Conservation (phyloP, 2,113 vertebrate species). For the Hassar affinis region DNA sequence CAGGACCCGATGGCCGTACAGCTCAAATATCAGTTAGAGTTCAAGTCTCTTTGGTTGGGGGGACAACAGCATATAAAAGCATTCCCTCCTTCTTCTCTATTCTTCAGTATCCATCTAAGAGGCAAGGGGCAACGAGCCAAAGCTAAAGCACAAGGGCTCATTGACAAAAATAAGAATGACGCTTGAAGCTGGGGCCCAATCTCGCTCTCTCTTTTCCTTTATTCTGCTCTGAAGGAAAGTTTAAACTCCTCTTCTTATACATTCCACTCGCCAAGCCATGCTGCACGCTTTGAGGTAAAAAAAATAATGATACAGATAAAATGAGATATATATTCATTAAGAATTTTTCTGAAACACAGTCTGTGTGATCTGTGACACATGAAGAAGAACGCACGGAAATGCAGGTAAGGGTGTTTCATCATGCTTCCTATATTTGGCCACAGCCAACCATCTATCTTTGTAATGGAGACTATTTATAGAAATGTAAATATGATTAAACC, state of each 20-base stretch:
- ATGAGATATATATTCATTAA: neutral
- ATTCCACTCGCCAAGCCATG: slow-evolving; percentile 54
- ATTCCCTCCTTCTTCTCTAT: slow-evolving; percentile 66
- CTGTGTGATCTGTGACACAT: slow-evolving; percentile 21
- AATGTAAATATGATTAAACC: neutral
- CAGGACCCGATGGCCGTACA: slow-evolving; percentile 61
- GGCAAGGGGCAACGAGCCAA: slow-evolving; percentile 72
- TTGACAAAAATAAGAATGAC: slow-evolving; percentile 70
- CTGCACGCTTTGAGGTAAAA: neutral
- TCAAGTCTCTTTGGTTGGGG: slow-evolving; percentile 64
- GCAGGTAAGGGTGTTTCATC: slow-evolving; percentile 26
- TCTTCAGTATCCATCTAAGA: slow-evolving; percentile 63
- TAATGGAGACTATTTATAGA: neutral
- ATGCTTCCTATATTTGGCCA: neutral
- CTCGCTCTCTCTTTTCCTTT: slow-evolving; percentile 51
- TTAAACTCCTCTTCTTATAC: slow-evolving; percentile 58
- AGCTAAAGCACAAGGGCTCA: slow-evolving; percentile 75
- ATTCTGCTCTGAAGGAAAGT: slow-evolving; percentile 20
- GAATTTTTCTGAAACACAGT: neutral
- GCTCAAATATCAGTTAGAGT: slow-evolving; percentile 64
- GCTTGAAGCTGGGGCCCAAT: slow-evolving; percentile 67
- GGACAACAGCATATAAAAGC: slow-evolving; percentile 61
- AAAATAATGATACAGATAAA: too few species aligned
- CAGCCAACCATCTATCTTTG: neutral
- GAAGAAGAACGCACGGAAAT: slow-evolving; percentile 56